Percentiles rank a stretch among this genome's conserved stretches.
These are phyloP conservation scores for Arvicanthis niloticus DNA, from an alignment of 2,113 vertebrate species.

Conservation along the genomic window DNA sequence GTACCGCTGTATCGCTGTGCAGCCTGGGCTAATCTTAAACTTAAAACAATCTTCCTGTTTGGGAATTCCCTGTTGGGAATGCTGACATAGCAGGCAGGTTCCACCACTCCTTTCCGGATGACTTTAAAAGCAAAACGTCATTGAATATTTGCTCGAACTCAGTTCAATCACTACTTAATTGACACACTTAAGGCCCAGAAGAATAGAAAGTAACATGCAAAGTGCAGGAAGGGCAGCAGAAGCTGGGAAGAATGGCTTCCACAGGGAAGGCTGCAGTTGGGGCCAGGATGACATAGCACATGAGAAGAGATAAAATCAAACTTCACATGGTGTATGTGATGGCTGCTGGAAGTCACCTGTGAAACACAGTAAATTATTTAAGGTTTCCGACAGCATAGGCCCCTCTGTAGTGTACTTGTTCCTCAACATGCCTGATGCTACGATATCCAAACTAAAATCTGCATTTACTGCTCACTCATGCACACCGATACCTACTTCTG, in stretches of 20 bases:
- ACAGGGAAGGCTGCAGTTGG: accelerated
- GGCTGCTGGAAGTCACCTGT: not conserved
- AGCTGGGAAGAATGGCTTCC: not conserved
- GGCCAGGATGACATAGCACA: not conserved
- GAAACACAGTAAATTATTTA: not conserved
- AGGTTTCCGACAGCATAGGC: not conserved
- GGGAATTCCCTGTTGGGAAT: not conserved
- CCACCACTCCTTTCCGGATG: not conserved
- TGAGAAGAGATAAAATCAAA: not conserved
- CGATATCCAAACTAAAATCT: not conserved
- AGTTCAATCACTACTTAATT: not conserved
- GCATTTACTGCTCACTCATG: not conserved
- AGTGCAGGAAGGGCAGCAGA: not conserved
- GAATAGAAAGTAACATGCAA: not conserved
- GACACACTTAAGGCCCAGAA: not conserved
- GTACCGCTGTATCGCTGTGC: not conserved
- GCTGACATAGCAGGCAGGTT: not conserved
- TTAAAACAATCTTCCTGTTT: not conserved
- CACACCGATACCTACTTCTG: not conserved
- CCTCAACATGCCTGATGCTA: not conserved
- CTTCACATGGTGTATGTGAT: accelerated
- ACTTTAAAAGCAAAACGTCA: slow-evolving; percentile 28
- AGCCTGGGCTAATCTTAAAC: not conserved
- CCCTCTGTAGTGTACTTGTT: not conserved
- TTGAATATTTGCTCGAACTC: not conserved